A percentile compares a stretch with the other conserved stretches of the same genome.
Conservation (phyloP, 2,888 invertebrate species). For the Melinaea marsaeus region DNA sequence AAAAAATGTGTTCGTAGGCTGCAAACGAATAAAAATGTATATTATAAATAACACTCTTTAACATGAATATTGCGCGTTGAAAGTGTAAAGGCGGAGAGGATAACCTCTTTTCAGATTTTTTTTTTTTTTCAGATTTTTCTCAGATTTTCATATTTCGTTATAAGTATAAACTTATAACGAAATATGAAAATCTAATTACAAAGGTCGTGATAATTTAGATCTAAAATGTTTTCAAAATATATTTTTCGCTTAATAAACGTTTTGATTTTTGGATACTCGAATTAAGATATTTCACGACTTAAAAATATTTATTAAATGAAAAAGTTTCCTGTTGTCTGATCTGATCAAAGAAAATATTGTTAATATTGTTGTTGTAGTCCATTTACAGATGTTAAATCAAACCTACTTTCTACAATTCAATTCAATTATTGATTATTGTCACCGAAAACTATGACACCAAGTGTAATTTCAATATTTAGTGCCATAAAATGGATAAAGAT, state of each 20-base stretch:
- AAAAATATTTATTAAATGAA: conserved; percentile 21
- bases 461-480: too few relatives aligned
- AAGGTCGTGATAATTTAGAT: conserved; percentile 24
- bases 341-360: conserved; percentile 16
- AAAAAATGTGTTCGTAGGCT: conserved; percentile 32
- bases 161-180: conserved; percentile 22
- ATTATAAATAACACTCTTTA: conserved; percentile 29
- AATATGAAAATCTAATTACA: conserved; percentile 29
- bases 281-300: conserved; percentile 15
- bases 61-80: conserved; percentile 22
- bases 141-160: too few relatives aligned
- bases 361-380: not conserved
- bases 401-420: too few relatives aligned
- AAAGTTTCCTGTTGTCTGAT: conserved; percentile 19
- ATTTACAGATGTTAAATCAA: too few relatives aligned
- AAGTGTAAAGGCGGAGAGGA: conserved; percentile 19
- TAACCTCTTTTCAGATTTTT: too few relatives aligned
- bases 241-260: conserved; percentile 22
- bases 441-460: too few relatives aligned
- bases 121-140: too few relatives aligned
- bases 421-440: too few relatives aligned
- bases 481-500: too few relatives aligned
- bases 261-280: conserved; percentile 14
- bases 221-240: conserved; percentile 19
- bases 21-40: conserved; percentile 34